These are phyloP conservation scores for Tiliacea aurago DNA, from an alignment of 2,888 invertebrate genomes.

Conservation along the genomic window DNA sequence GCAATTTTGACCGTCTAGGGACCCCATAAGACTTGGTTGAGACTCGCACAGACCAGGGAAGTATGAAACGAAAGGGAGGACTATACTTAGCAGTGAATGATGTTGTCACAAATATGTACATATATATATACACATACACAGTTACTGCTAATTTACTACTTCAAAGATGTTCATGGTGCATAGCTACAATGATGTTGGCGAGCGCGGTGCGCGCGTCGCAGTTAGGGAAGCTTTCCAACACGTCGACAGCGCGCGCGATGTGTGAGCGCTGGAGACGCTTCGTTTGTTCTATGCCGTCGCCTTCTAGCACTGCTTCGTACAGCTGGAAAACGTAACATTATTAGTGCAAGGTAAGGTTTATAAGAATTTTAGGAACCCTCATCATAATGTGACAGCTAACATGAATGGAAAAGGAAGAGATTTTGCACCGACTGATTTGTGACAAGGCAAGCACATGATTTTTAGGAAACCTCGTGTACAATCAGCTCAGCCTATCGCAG, in stretches of 20 bases:
- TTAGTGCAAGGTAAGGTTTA: background rate
- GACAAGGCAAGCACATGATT: background rate
- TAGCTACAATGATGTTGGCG: conserved; percentile 96
- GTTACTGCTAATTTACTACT: background rate
- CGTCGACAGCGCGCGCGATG: conserved; percentile 93
- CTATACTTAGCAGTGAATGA: background rate
- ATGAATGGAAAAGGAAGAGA: background rate
- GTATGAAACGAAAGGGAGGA: background rate
- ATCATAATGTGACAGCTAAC: background rate
- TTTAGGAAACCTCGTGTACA: background rate
- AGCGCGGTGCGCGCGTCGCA: conserved; percentile 96
- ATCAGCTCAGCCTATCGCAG: background rate
- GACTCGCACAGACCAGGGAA: background rate
- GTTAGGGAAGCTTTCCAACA: conserved; percentile 93
- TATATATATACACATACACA: background rate
- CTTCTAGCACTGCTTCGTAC: conserved; percentile 91
- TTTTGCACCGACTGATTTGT: background rate
- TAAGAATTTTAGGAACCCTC: too few species aligned
- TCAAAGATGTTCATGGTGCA: conserved; percentile 91
- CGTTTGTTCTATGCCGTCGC: conserved; percentile 94
- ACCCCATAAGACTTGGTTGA: background rate
- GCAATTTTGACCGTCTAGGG: too few species aligned
- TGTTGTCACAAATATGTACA: background rate
- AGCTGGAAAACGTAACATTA: conserved; percentile 71
- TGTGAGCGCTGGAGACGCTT: conserved; percentile 94